Percentiles rank a stretch among this genome's conserved stretches.
Conservation (phyloP, 2,797 vertebrate genomes). For the Percopsis omiscomaycus region DNA sequence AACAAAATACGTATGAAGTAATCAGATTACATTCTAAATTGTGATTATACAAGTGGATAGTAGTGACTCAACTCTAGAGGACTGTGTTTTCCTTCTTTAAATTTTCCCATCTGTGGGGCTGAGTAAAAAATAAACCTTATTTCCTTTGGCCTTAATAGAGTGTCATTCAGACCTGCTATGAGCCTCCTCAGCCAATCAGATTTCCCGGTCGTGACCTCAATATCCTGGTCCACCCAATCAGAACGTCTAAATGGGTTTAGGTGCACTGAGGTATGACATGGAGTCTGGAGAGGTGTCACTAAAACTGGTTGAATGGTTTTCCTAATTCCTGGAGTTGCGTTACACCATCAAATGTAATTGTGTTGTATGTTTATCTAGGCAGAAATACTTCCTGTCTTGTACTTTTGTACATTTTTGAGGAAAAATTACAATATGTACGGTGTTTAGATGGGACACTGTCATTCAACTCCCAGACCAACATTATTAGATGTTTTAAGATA, state of each 20-base stretch:
- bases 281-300: constrained; percentile 47
- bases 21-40: too few species aligned
- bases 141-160: constrained; percentile 47
- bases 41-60: too few species aligned
- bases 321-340: constrained; percentile 44
- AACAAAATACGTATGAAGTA: too few species aligned
- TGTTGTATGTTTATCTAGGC: constrained; percentile 10
- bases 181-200: constrained; percentile 64
- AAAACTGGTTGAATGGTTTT: constrained; percentile 54
- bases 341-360: too few species aligned
- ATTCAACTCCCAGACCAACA: not conserved
- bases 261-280: constrained; percentile 42
- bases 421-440: too few species aligned
- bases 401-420: too few species aligned
- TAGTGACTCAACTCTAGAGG: too few species aligned
- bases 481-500: not conserved
- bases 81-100: too few species aligned
- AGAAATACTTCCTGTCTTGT: too few species aligned
- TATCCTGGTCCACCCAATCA: constrained; percentile 74
- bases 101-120: not conserved
- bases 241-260: constrained; percentile 71
- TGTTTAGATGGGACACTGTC: not conserved
- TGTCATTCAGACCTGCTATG: constrained; percentile 29
- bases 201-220: constrained; percentile 69
- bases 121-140: constrained; percentile 39